These are phyloP conservation scores for Emydoidea blandingii DNA, from an alignment of 2,797 vertebrate genomes.

Conservation along the genomic window DNA sequence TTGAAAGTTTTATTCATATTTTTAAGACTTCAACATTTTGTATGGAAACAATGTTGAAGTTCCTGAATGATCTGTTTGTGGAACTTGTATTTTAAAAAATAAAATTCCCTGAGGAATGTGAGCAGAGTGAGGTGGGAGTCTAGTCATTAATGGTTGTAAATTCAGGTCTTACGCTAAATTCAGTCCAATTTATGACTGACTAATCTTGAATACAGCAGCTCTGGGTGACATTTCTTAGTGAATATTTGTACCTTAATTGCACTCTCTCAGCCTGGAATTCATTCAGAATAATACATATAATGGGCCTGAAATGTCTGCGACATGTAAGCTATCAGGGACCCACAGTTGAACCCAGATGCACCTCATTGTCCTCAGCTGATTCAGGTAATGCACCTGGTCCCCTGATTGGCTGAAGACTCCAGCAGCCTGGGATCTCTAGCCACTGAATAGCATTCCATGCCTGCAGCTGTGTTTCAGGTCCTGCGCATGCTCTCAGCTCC, in stretches of 20 bases:
- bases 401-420: no score
- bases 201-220: not conserved
- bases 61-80: not conserved
- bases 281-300: not conserved
- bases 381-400: no score
- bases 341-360: not conserved
- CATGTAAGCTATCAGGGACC: not conserved
- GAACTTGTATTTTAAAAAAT: not conserved
- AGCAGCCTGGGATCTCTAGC: no score
- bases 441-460: no score
- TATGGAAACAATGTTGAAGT: accelerated
- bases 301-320: not conserved
- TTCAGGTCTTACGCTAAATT: not conserved
- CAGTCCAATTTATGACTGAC: not conserved
- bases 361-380: no score
- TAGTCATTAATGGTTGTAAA: not conserved
- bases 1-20: not conserved
- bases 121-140: not conserved
- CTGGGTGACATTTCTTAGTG: not conserved
- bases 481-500: no score
- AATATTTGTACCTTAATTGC: not conserved
- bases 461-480: no score
- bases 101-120: not conserved
- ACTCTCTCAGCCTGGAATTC: not conserved
- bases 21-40: not conserved